Base-by-base conservation (phyloP, 2,888 invertebrate genomes). In the Drosophila monieri region DNA sequence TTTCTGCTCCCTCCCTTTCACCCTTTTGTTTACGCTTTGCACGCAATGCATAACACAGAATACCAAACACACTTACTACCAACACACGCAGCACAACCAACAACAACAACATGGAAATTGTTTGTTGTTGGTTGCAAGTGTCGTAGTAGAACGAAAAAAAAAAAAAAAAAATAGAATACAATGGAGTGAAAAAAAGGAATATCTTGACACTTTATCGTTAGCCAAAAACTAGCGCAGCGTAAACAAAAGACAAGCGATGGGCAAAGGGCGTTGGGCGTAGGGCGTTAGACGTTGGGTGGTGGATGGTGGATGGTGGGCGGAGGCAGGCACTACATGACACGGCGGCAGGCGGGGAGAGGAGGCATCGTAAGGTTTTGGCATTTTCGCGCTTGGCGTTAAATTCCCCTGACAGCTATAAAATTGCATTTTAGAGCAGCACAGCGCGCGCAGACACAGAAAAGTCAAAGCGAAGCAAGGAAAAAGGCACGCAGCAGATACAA, bases 331-430 rank as follows among this genome's bases (percentile, higher is more conserved):
- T 76, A 73, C 72, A 72, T 85, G 81, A 80, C 88, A 87, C 86
- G 85, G 30, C 12, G 12, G 23, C 35, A 44, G 37, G n/a, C 18
- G 5, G 4, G 21, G 18, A 18, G 14, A 46, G 35, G 47, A 37
- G 54, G 67, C 74, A 57, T n/a, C 65, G 35, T 54, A 64, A 62
- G 67, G 64, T 65, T 71, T 56, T 72, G 78, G 78, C 75, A 87
- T 88, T 79, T 88, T 80, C 74, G 78, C 78, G 85, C 78, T 87
- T 78, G 84, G 85, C 80, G 87, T 89, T 78, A 87, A 90, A 89
- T 88, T 90, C 90, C 89, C 91, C 71, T 89, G 91, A 90, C 90
- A 89, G 89, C 88, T 86, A 90, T 90, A 91, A 91, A 91, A 89
- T 89, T 90, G 90, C 89, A 89, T 88, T 91, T 89, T 85, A 83